Percentiles rank a stretch among this genome's conserved stretches.
phyloP scores from a whole-genome alignment of 2,113 vertebrate species.

The Micromys minutus region DNA sequence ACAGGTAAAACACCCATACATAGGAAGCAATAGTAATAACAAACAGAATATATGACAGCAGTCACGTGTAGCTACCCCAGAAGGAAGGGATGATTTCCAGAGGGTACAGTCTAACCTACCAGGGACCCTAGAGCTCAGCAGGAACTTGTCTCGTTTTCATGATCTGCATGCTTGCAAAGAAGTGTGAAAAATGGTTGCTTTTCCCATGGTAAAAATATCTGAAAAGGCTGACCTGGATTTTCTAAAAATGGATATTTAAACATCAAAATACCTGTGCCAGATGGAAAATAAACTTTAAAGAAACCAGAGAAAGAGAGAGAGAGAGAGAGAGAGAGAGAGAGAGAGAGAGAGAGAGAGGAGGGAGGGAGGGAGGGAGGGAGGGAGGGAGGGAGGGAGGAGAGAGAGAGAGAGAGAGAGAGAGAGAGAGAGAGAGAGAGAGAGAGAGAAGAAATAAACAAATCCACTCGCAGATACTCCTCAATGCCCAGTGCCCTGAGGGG shows the following conservation, averaged over 20 bases:
- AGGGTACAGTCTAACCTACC: neutral
- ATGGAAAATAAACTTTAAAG: constrained; percentile 56
- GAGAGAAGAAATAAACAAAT: neutral
- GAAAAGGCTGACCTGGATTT: constrained; percentile 50
- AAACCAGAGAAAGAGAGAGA: neutral
- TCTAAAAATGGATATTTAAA: constrained; percentile 62
- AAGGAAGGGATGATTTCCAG: neutral
- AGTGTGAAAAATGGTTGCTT: neutral
- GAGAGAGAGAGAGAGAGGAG: too few species aligned
- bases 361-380: neutral
- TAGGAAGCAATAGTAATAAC: neutral
- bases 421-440: neutral
- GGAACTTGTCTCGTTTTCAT: neutral
- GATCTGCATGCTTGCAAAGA: neutral
- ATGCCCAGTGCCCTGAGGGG: neutral
- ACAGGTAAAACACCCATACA: neutral
- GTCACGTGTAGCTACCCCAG: neutral
- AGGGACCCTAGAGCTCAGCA: neutral
- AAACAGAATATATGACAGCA: neutral
- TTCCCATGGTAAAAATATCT: neutral
- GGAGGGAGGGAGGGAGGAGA: too few species aligned
- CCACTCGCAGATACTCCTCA: neutral
- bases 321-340: neutral
- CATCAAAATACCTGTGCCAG: constrained; percentile 58
- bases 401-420: neutral